Evolutionary conservation across 2,113 vertebrate genomes (phyloP).

Genomic region (Alexandromys fortis): DNA sequence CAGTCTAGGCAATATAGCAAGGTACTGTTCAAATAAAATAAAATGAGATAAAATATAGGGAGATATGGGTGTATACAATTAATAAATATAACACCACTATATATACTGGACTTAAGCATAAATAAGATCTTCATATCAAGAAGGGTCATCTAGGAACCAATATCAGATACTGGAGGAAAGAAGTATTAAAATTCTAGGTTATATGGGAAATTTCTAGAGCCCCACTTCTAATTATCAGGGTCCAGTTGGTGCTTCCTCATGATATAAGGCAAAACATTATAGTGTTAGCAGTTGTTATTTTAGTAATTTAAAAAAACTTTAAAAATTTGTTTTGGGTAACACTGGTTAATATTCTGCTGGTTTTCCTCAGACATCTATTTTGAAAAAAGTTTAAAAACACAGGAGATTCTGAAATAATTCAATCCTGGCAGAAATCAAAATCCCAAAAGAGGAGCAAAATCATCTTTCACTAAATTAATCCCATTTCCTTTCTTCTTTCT

Average conservation of each 20-base stretch:
- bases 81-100: background rate
- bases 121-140: background rate
- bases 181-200: background rate
- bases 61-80: background rate
- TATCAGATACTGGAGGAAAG: background rate
- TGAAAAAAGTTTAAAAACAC: slow-evolving; percentile 80
- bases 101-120: background rate
- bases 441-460: slow-evolving; percentile 84
- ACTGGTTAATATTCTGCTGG: slow-evolving; percentile 85
- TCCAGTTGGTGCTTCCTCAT: background rate
- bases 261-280: background rate
- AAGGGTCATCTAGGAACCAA: background rate
- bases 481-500: slow-evolving; percentile 73
- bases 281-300: background rate
- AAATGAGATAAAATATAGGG: background rate
- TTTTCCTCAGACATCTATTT: slow-evolving; percentile 85
- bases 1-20: background rate
- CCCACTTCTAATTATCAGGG: background rate
- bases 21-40: background rate
- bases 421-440: slow-evolving; percentile 83
- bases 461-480: slow-evolving; percentile 87
- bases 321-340: slow-evolving; percentile 54
- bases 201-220: background rate
- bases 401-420: slow-evolving; percentile 83
- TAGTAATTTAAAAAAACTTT: slow-evolving; percentile 4